A percentile compares a stretch with the other conserved stretches of the same genome.
Conservation (phyloP, 2,113 vertebrate species). For the Pseudonaja textilis region DNA sequence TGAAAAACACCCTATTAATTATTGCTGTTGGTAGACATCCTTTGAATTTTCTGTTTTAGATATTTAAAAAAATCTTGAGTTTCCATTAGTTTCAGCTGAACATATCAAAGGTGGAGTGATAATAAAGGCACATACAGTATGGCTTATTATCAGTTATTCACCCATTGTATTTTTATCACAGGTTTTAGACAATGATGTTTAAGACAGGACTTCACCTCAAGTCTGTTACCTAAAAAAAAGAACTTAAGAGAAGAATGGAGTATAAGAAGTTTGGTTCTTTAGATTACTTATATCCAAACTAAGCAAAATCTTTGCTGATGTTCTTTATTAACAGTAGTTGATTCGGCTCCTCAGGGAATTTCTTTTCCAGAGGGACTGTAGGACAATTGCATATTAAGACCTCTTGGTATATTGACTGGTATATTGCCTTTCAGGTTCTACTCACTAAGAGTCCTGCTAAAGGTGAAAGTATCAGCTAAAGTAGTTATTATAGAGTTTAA, state of each 20-base stretch:
- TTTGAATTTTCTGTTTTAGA: background rate
- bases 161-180: background rate
- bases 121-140: background rate
- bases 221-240: background rate
- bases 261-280: background rate
- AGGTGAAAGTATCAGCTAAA: rapidly evolving
- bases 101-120: background rate
- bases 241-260: background rate
- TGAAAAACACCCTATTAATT: background rate
- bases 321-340: background rate
- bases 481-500: background rate
- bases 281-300: background rate
- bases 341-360: background rate
- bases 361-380: background rate
- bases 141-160: background rate
- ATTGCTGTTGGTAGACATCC: background rate
- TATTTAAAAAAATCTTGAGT: background rate
- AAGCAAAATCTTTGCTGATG: background rate
- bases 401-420: background rate
- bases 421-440: background rate
- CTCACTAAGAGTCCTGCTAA: rapidly evolving
- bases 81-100: background rate
- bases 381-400: background rate
- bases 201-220: background rate
- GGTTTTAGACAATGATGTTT: background rate